phyloP scores from a whole-genome alignment of 2,113 vertebrate genomes.

The Suricata suricatta region DNA sequence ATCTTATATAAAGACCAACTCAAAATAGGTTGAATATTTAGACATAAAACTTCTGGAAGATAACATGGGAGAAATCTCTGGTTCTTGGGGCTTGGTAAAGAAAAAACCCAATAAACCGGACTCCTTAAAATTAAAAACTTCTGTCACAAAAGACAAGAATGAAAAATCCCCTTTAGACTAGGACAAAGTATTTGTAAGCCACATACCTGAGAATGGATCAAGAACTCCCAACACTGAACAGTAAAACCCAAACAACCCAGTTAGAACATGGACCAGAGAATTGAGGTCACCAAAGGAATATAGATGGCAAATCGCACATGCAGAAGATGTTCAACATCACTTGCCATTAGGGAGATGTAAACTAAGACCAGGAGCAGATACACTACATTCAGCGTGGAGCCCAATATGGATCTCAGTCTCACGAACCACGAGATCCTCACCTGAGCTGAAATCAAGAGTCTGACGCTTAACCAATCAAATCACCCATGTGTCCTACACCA shows the following conservation, averaged over 20 bases:
- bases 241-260: background rate
- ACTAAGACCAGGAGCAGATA: background rate
- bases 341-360: background rate
- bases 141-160: background rate
- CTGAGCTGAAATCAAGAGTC: too few species aligned
- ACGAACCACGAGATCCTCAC: too few species aligned
- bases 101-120: background rate
- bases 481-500: background rate
- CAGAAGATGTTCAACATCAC: background rate
- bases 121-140: constrained; percentile 3
- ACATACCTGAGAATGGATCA: background rate
- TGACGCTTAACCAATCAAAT: too few species aligned
- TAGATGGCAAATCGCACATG: background rate
- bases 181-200: background rate
- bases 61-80: background rate
- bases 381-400: background rate
- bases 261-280: background rate
- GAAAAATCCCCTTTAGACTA: background rate
- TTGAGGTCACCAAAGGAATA: background rate
- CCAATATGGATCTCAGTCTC: too few species aligned
- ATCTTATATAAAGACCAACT: background rate
- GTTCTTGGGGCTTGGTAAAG: background rate
- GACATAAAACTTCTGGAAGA: background rate
- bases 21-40: background rate
- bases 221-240: background rate